phyloP scores from a whole-genome alignment of 2,113 vertebrate species.

The Zosterops lateralis region DNA sequence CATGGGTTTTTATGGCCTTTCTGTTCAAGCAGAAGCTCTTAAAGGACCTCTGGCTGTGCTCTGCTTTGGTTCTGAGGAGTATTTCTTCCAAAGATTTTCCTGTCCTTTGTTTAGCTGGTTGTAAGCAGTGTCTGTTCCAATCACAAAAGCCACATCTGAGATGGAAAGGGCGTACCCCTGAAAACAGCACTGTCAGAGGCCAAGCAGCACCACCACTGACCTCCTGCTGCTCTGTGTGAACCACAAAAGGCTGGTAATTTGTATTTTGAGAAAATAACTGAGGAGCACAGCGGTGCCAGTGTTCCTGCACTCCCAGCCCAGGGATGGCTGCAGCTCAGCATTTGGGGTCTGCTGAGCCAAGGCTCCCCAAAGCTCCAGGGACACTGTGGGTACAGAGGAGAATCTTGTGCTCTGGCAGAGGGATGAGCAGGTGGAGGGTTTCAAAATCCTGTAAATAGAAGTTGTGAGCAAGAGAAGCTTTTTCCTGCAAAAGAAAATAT shows the following conservation, averaged over 20 bases:
- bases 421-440: neutral
- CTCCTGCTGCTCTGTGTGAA: neutral
- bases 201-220: neutral
- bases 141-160: neutral
- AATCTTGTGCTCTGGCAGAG: neutral
- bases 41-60: neutral
- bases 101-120: neutral
- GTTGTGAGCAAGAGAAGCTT: neutral
- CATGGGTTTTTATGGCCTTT: neutral
- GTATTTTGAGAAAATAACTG: neutral
- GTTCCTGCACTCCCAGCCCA: neutral
- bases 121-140: neutral
- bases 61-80: neutral
- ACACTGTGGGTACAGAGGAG: neutral
- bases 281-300: neutral
- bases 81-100: neutral
- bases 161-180: neutral
- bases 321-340: neutral
- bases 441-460: neutral
- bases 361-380: neutral
- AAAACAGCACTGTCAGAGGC: neutral
- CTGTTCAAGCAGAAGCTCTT: neutral
- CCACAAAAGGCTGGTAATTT: neutral
- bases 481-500: neutral
- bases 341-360: neutral